Base-by-base conservation (phyloP, 1,140 invertebrate species). In the Arion vulgaris region DNA sequence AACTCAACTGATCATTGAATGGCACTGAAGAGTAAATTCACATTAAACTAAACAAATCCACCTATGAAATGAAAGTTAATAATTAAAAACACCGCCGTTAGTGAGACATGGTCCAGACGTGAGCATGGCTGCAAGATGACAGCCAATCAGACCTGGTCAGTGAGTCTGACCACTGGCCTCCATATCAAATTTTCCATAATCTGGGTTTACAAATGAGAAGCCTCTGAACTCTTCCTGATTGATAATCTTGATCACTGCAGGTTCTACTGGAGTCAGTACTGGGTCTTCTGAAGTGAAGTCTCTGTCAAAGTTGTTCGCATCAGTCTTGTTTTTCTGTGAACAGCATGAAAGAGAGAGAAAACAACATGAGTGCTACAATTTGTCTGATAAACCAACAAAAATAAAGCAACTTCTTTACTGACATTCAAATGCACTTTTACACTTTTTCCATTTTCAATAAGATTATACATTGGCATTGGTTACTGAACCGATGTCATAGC, bases 241-340 rank as follows among this genome's bases (percentile, higher is more conserved):
- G 89, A 99, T 99, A 39, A 92, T 96, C 84, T 96, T 95, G 71
- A 99, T 94, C 81, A 98, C 95, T 88, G 98, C 97, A 45, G 95
- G 93, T 87, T 97, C 96, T 62, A 99, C 95, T 15, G 98, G 98
- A 32, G 98, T 99, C 80, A 99, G 93, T 32, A 96, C 95, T 9
- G 98, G 98, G 87, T 99, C 98, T 93, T 99, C 98, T 92, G 97
- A 97, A 13, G 98, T 99, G 92, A 99, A 99, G 94, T 99, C 98
- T 23, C 98, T 95, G 93, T 99, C 98, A 93, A 99, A 99, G 94
- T 99, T 99, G 86, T 97, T 95, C 68, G 98, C 98, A 93, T 99
- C 98, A 90, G 97, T 97, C 93, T 97, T 96, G 91, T 95, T 97
- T 96, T 98, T 98, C 98, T 99, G 94, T 49, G 94, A 94, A 88